Evolutionary conservation across 2,113 vertebrate genomes (phyloP).

Genomic region (Plotosus lineatus): DNA sequence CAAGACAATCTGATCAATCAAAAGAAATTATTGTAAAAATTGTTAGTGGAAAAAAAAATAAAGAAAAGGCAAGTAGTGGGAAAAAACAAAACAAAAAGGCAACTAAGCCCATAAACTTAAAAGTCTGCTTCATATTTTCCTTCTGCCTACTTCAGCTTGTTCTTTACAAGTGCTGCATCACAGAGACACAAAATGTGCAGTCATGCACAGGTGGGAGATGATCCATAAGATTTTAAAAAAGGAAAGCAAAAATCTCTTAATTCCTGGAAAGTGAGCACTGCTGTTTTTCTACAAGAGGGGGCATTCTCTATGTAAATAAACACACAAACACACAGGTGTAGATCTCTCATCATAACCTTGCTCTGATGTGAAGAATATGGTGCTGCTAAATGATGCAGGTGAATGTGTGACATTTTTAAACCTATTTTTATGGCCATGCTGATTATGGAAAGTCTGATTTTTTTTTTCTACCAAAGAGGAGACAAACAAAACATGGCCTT

Average conservation of each 20-base stretch:
- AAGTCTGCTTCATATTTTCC: constrained; percentile 23
- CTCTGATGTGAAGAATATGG: constrained; percentile 29
- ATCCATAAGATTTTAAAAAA: constrained; percentile 53
- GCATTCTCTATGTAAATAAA: constrained; percentile 64
- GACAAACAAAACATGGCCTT: constrained; percentile 57
- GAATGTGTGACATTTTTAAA: constrained; percentile 6
- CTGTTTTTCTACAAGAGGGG: constrained; percentile 49
- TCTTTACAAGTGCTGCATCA: constrained; percentile 37
- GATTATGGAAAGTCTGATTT: constrained; percentile 7
- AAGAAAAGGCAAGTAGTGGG: constrained; percentile 25
- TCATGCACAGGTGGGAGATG: constrained; percentile 41
- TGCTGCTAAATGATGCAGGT: constrained; percentile 43
- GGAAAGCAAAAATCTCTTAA: constrained; percentile 35
- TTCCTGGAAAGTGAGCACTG: constrained; percentile 31
- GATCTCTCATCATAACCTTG: constrained; percentile 52
- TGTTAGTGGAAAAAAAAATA: constrained; percentile 33
- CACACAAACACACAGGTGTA: constrained; percentile 58
- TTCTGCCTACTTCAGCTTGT: constrained; percentile 18
- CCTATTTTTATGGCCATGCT: background rate
- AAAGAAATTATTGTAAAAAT: background rate
- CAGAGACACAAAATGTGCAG: constrained; percentile 42
- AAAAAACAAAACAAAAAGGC: too few relatives aligned
- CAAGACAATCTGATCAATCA: constrained; percentile 3
- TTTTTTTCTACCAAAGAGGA: constrained; percentile 8
- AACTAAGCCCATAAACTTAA: too few relatives aligned